A percentile compares a stretch with the other conserved stretches of the same genome.
These are phyloP conservation scores for Cotesia chilonis DNA, from an alignment of 1,140 invertebrate genomes.

Conservation along the genomic window DNA sequence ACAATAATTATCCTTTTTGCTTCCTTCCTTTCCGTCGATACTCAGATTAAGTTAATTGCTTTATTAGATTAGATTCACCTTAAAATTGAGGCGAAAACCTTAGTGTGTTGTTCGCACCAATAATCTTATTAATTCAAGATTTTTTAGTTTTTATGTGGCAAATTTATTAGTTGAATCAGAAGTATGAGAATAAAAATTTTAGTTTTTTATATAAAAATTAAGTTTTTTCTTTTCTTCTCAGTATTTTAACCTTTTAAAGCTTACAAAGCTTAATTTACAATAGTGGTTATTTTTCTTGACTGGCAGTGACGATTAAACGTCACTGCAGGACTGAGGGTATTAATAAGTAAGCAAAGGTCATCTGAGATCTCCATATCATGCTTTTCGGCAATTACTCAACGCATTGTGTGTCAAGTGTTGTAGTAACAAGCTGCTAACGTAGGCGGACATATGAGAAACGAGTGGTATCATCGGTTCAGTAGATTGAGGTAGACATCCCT, in stretches of 20 bases:
- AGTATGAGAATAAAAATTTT: too few relatives aligned
- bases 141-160: too few relatives aligned
- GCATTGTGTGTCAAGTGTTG: slow-evolving; percentile 15
- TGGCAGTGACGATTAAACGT: slow-evolving; percentile 59
- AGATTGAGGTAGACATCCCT: slow-evolving; percentile 5
- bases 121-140: slow-evolving; percentile 5
- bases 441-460: slow-evolving; percentile 50
- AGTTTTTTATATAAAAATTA: too few relatives aligned
- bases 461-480: not conserved
- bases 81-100: slow-evolving; percentile 25
- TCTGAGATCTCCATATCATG: slow-evolving; percentile 41
- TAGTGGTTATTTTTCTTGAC: slow-evolving; percentile 41
- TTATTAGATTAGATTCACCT: slow-evolving; percentile 51
- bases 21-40: slow-evolving; percentile 30
- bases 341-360: slow-evolving; percentile 59
- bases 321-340: slow-evolving; percentile 52
- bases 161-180: too few relatives aligned
- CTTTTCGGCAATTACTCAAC: slow-evolving; percentile 2
- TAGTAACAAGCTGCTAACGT: slow-evolving; percentile 58
- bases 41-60: slow-evolving; percentile 51
- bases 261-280: slow-evolving; percentile 46
- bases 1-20: slow-evolving; percentile 43
- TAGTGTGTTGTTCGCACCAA: slow-evolving; percentile 22
- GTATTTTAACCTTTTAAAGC: slow-evolving; percentile 29
- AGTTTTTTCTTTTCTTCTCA: not conserved